These are phyloP conservation scores for Neogobius melanostomus DNA, from an alignment of 2,113 vertebrate species.

Conservation along the genomic window DNA sequence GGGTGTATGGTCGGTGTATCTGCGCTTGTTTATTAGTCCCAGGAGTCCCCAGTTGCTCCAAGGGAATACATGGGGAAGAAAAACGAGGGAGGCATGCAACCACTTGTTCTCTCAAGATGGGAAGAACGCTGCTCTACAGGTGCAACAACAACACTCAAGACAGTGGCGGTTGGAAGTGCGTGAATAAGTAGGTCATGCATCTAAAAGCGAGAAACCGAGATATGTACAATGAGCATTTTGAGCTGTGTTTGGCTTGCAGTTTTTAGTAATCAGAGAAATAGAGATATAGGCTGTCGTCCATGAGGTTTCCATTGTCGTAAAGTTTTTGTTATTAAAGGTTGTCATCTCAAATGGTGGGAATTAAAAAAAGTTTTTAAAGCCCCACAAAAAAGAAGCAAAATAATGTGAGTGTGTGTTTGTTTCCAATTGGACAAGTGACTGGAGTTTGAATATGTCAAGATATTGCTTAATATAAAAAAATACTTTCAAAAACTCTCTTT, in stretches of 20 bases:
- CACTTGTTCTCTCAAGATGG: conserved; percentile 56
- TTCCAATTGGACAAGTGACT: too few species aligned
- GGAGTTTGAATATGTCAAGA: too few species aligned
- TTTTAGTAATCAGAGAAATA: conserved; percentile 34
- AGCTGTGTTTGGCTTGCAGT: conserved; percentile 40
- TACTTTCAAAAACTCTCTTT: too few species aligned
- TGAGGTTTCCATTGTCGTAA: background rate
- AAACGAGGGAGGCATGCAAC: conserved; percentile 54
- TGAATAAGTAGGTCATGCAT: conserved; percentile 69
- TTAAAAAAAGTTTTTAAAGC: too few species aligned
- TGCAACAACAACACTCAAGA: conserved; percentile 38
- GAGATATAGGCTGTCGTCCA: background rate
- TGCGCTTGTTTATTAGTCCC: conserved; percentile 38
- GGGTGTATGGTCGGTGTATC: conserved; percentile 9
- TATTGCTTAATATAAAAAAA: too few species aligned
- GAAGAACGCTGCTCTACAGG: conserved; percentile 58
- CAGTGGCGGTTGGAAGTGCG: conserved; percentile 30
- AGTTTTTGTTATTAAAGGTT: too few species aligned
- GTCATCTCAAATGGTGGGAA: too few species aligned
- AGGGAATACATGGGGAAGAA: conserved; percentile 17
- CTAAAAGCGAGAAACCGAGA: conserved; percentile 59
- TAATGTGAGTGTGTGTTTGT: too few species aligned
- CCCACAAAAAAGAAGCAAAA: too few species aligned
- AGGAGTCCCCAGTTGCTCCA: conserved; percentile 46
- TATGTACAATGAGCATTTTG: conserved; percentile 59